Percentiles rank a stretch among this genome's conserved stretches.
Evolutionary conservation across 2,888 invertebrate species (phyloP).

Genomic region (Eupithecia pulchellata): DNA sequence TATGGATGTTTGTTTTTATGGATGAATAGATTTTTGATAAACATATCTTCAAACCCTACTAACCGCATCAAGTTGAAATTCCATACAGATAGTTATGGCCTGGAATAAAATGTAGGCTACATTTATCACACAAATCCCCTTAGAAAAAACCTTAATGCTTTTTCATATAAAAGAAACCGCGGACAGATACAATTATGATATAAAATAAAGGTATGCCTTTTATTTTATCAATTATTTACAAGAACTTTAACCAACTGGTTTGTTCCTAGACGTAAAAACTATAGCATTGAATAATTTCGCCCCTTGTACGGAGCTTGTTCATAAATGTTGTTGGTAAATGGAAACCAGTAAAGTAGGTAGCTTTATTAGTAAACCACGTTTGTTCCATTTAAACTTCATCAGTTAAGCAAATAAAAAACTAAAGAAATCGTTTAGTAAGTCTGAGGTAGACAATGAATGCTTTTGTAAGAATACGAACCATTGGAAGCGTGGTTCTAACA

Average conservation of each 20-base stretch:
- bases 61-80: too few species aligned
- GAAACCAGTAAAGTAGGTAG: conserved; percentile 22
- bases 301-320: conserved; percentile 7
- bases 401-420: conserved; percentile 22
- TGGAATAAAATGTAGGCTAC: too few species aligned
- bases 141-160: too few species aligned
- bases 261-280: conserved; percentile 5
- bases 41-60: too few species aligned
- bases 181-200: too few species aligned
- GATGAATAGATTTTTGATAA: too few species aligned
- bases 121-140: too few species aligned
- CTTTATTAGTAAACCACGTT: conserved; percentile 27
- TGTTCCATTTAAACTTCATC: conserved; percentile 25
- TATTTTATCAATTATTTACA: background rate
- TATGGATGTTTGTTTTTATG: too few species aligned
- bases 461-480: conserved; percentile 2
- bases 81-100: too few species aligned
- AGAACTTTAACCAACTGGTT: background rate
- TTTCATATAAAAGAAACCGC: too few species aligned
- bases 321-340: conserved; percentile 2
- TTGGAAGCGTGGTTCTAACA: background rate
- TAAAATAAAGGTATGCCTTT: background rate
- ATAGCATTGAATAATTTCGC: conserved; percentile 31
- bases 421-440: conserved; percentile 16
- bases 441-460: conserved; percentile 13